These are phyloP conservation scores for Ophion ellenae DNA, from an alignment of 2,888 invertebrate genomes.

Conservation along the genomic window DNA sequence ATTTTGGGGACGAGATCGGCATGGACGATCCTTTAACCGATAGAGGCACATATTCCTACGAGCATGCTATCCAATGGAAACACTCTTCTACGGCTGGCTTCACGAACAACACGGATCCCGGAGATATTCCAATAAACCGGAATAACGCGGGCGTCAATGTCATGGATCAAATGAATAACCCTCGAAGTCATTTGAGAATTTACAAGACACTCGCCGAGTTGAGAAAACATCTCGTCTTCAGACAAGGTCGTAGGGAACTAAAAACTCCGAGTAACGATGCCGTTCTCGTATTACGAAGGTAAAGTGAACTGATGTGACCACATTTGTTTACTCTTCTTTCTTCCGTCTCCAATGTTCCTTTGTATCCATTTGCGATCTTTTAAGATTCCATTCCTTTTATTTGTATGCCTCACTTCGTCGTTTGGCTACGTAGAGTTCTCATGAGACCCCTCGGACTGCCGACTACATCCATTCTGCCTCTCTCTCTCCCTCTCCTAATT, in stretches of 20 bases:
- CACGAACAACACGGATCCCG: slow-evolving; percentile 70
- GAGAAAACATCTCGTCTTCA: slow-evolving; percentile 73
- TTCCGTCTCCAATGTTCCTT: too few species aligned
- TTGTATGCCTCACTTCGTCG: too few species aligned
- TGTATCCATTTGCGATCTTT: too few species aligned
- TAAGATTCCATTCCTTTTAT: too few species aligned
- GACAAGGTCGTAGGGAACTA: slow-evolving; percentile 72
- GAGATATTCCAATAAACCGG: slow-evolving; percentile 72
- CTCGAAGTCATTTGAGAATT: slow-evolving; percentile 71
- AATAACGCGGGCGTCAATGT: slow-evolving; percentile 73
- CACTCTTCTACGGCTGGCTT: slow-evolving; percentile 75
- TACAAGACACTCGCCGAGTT: slow-evolving; percentile 70
- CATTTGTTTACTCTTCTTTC: too few species aligned
- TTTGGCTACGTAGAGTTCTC: too few species aligned
- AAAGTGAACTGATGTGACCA: too few species aligned
- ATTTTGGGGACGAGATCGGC: slow-evolving; percentile 83
- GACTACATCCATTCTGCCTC: too few species aligned
- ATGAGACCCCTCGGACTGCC: too few species aligned
- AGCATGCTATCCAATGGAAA: slow-evolving; percentile 82
- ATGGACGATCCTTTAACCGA: slow-evolving; percentile 65
- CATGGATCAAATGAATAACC: slow-evolving; percentile 63
- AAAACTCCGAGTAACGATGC: slow-evolving; percentile 70
- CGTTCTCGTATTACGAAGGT: slow-evolving; percentile 76
- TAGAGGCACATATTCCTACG: slow-evolving; percentile 73
- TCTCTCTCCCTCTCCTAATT: too few species aligned